Base-by-base conservation (phyloP, 2,797 vertebrate genomes). In the Pipistrellus pipistrellus region DNA sequence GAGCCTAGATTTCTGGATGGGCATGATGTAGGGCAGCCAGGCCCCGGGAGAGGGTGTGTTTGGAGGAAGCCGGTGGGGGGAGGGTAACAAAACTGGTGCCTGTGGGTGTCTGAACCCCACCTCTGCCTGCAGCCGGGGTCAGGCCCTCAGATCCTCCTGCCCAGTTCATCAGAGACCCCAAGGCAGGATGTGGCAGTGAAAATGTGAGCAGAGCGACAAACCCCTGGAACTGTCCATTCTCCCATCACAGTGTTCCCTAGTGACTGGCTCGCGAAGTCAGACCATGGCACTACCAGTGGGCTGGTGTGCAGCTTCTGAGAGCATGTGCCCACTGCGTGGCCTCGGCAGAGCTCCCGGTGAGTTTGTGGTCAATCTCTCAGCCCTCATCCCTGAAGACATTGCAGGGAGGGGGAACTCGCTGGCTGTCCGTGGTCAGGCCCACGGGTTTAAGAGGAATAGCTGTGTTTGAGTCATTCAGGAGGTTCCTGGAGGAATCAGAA, bases 251-350 rank as follows among this genome's bases (percentile, higher is more conserved):
- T 32, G 1, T 25, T 35, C 17, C 30, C 12, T 9, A 4, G 6
- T 38, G 21, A 57, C 46, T 15, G 20, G 53, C 62, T 48, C 2
- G 0, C 25, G 25, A 76, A 57, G 72, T 32, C 57, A 71, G 73
- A 66, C n/a, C 8, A 0, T 4, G 8, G 51, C 21, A 2, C 25
- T 6, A 13, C 32, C 25, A 66, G 1, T 0, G 4, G 11, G 15
- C 75, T 38, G n/a, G 25, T 25, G 13, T 4, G 32, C 4, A 25
- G 46, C 46, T 59, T 20, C 72, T 18, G 38, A 30, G 88, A 66
- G 44, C 30, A 8, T 32, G 55, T 3, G 57, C 75, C n/a, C 21
- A 11, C 57, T 59, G 27, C 41, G 32, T 44, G 55, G 59, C 62
- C 35, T 76, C 0, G 0, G 46, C 10, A 12, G 38, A 82, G 80